Conservation (phyloP, 2,797 vertebrate genomes). For the Chaetodon trifasciatus region DNA sequence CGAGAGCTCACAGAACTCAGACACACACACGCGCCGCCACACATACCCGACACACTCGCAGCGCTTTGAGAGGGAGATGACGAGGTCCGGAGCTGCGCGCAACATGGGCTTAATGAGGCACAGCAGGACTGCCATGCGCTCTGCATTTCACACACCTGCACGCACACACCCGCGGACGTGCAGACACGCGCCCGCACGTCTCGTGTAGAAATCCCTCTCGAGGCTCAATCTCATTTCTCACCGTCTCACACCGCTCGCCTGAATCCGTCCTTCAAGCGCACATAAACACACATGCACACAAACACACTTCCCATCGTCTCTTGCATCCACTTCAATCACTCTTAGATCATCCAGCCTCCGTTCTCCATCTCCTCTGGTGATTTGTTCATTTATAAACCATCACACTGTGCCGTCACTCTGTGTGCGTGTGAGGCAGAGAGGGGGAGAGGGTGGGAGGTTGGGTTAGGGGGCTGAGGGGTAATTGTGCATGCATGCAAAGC, state of each 20-base stretch:
- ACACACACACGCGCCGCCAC: constrained; percentile 23
- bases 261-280: constrained; percentile 53
- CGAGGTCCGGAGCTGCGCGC: constrained; percentile 79
- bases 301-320: constrained; percentile 54
- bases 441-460: constrained; percentile 42
- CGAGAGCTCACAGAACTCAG: constrained; percentile 61
- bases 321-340: constrained; percentile 78
- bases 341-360: constrained; percentile 78
- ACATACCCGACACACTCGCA: constrained; percentile 44
- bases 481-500: constrained; percentile 75
- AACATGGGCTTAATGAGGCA: constrained; percentile 86
- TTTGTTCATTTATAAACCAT: constrained; percentile 84
- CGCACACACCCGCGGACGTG: constrained; percentile 25
- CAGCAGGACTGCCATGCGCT: constrained; percentile 77
- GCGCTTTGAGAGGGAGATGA: constrained; percentile 74
- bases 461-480: constrained; percentile 50
- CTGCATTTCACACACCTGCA: constrained; percentile 68
- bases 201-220: constrained; percentile 60
- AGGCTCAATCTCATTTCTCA: constrained; percentile 72
- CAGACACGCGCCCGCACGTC: constrained; percentile 14
- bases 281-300: constrained; percentile 9
- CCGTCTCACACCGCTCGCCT: constrained; percentile 43
- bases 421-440: neutral
- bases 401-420: constrained; percentile 52
- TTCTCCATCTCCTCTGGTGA: constrained; percentile 75